Evolutionary conservation across 2,888 invertebrate species (phyloP).

Genomic region (Theretra japonica): DNA sequence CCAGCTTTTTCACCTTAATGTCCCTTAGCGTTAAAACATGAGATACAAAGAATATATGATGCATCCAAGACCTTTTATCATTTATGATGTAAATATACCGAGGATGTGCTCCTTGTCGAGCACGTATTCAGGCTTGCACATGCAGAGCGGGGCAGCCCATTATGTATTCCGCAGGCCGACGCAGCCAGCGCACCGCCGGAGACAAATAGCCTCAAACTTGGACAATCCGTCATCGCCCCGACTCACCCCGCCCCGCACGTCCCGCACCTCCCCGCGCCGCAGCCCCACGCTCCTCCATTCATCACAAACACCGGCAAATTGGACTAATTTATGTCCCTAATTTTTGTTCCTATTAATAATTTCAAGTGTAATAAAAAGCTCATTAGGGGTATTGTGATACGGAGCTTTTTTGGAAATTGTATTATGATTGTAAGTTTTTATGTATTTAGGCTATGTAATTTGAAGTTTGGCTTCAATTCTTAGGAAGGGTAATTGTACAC

Average conservation of each 20-base stretch:
- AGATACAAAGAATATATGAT: no score
- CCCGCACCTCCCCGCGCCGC: not conserved
- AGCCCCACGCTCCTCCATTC: not conserved
- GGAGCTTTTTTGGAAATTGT: not conserved
- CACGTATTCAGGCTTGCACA: not conserved
- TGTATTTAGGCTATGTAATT: not conserved
- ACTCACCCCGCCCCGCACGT: not conserved
- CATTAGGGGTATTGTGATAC: conserved; percentile 5
- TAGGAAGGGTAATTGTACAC: no score
- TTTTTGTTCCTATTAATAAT: not conserved
- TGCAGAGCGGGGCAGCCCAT: not conserved
- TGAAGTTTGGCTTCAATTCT: no score
- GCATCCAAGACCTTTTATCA: no score
- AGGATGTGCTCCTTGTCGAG: not conserved
- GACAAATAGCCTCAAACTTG: conserved; percentile 26
- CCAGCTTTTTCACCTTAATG: no score
- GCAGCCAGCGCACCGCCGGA: not conserved
- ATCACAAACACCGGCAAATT: conserved; percentile 23
- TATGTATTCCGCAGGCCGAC: conserved; percentile 6
- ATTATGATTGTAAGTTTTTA: not conserved
- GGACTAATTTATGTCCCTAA: conserved; percentile 20
- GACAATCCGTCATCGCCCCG: conserved; percentile 22
- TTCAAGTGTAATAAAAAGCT: conserved; percentile 9
- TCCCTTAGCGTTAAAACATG: no score
- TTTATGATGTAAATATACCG: no score